Evolutionary conservation across 2,888 invertebrate species (phyloP).

Genomic region (Physocephala rufipes): DNA sequence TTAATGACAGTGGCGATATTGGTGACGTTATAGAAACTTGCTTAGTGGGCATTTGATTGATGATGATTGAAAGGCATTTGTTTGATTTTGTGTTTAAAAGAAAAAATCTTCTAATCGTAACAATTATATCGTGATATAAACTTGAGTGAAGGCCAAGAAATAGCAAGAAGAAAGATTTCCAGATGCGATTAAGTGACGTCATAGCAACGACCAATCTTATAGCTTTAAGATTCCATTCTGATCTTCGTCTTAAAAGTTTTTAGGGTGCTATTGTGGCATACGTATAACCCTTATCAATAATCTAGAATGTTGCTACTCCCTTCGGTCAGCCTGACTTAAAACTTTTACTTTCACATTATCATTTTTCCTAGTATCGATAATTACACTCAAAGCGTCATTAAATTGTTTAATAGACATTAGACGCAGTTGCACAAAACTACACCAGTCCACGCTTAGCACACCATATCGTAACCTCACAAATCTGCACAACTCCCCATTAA

Average conservation of each 20-base stretch:
- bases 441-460: background rate
- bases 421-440: background rate
- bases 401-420: background rate
- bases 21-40: slow-evolving; percentile 8
- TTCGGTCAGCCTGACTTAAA: background rate
- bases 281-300: too few species aligned
- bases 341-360: background rate
- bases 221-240: too few species aligned
- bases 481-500: slow-evolving; percentile 17
- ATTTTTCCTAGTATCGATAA: background rate
- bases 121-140: too few species aligned
- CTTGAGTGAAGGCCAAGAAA: too few species aligned
- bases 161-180: too few species aligned
- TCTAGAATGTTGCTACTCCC: too few species aligned
- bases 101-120: too few species aligned
- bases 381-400: slow-evolving; percentile 6
- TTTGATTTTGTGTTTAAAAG: background rate
- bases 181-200: too few species aligned
- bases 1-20: too few species aligned
- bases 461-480: slow-evolving; percentile 5
- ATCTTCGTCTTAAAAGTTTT: too few species aligned
- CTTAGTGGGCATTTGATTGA: background rate
- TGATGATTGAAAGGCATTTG: background rate
- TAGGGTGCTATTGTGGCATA: too few species aligned
- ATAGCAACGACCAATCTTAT: too few species aligned